Percentiles rank a stretch among this genome's conserved stretches.
Evolutionary conservation across 1,140 invertebrate species (phyloP).

Genomic region (Drosophila cardini): DNA sequence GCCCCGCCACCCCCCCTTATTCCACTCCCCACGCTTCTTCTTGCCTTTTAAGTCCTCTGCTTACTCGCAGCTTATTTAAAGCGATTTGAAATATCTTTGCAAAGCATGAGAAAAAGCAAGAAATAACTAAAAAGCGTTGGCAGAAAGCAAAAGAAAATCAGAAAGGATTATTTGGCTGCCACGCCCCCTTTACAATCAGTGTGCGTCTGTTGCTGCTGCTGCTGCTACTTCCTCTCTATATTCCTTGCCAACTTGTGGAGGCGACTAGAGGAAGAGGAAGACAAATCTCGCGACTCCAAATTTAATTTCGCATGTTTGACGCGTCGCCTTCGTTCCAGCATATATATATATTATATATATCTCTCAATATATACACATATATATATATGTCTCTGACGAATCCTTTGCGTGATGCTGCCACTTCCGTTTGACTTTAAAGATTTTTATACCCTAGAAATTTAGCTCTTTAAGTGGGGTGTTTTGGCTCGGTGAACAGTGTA

Average conservation of each 20-base stretch:
- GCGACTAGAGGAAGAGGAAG: neutral
- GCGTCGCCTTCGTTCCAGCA: slow-evolving; percentile 35
- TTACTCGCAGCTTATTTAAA: slow-evolving; percentile 46
- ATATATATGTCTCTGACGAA: slow-evolving; percentile 15
- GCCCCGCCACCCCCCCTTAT: neutral
- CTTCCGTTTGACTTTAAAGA: slow-evolving; percentile 65
- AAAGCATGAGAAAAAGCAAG: slow-evolving; percentile 34
- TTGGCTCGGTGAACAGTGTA: neutral
- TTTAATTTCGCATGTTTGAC: slow-evolving; percentile 79
- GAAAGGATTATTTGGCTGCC: slow-evolving; percentile 73
- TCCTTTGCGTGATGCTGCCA: slow-evolving; percentile 56
- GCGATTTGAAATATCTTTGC: slow-evolving; percentile 45
- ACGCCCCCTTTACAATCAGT: slow-evolving; percentile 73
- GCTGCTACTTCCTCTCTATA: slow-evolving; percentile 46
- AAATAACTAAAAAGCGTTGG: slow-evolving; percentile 19
- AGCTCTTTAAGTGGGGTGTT: neutral
- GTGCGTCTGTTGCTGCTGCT: slow-evolving; percentile 35
- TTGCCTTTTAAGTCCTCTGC: slow-evolving; percentile 9
- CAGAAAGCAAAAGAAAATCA: slow-evolving; percentile 41
- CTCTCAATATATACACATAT: neutral
- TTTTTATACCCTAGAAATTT: slow-evolving; percentile 29
- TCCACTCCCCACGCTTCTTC: slow-evolving; percentile 9
- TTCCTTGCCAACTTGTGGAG: slow-evolving; percentile 11
- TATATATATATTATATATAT: too few relatives aligned
- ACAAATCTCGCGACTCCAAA: slow-evolving; percentile 41